These are phyloP conservation scores for Strigamia maritima DNA, from an alignment of 2,888 invertebrate species.

Conservation along the genomic window DNA sequence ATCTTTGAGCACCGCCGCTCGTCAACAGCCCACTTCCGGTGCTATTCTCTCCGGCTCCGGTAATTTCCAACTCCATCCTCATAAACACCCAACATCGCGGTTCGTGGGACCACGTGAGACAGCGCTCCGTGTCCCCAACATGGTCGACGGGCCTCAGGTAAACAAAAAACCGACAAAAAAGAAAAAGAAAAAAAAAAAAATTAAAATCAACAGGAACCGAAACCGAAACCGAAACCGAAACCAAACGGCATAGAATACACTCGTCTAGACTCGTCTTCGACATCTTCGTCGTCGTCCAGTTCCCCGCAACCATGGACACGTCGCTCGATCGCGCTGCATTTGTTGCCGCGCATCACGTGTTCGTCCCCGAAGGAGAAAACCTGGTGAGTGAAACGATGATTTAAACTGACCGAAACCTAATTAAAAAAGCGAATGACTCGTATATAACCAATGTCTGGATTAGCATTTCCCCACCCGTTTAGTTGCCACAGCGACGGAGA, in stretches of 20 bases:
- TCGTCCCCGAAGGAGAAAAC: background rate
- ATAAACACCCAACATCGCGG: background rate
- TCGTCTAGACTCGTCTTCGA: background rate
- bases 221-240: too few species aligned
- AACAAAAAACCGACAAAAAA: too few species aligned
- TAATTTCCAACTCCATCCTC: background rate
- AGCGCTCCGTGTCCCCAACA: too few species aligned
- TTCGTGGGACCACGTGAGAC: background rate
- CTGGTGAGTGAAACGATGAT: background rate
- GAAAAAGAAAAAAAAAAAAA: too few species aligned
- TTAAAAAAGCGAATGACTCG: too few species aligned
- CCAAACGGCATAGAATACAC: background rate
- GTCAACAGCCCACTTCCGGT: background rate
- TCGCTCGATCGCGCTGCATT: background rate
- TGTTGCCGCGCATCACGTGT: background rate
- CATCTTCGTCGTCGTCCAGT: background rate
- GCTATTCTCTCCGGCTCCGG: background rate
- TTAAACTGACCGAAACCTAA: background rate
- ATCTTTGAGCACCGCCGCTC: slow-evolving; percentile 8
- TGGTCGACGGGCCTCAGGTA: too few species aligned
- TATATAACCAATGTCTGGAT: too few species aligned
- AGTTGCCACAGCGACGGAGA: slow-evolving; percentile 22
- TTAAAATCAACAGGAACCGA: too few species aligned
- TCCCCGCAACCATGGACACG: background rate
- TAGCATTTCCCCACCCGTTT: slow-evolving; percentile 21